Percentiles rank a stretch among this genome's conserved stretches.
Evolutionary conservation across 2,113 vertebrate species (phyloP).

Genomic region (Clupea harengus): DNA sequence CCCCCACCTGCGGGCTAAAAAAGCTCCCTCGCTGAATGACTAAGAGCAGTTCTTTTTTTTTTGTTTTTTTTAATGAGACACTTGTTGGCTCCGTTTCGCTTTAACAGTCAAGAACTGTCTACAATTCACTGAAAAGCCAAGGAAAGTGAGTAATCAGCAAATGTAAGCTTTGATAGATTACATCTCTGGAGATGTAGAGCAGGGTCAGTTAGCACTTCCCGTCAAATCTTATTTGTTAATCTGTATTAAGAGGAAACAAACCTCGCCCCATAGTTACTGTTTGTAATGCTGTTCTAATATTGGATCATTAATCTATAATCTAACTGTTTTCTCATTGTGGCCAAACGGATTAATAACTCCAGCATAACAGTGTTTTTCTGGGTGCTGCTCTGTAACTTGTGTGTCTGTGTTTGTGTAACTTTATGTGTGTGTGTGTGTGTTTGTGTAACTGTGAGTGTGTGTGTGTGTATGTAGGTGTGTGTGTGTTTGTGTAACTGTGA

Average conservation of each 20-base stretch:
- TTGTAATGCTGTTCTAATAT: background rate
- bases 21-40: background rate
- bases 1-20: too few relatives aligned
- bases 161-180: too few relatives aligned
- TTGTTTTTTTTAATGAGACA: conserved; percentile 45
- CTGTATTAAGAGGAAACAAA: too few relatives aligned
- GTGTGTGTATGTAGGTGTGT: conserved; percentile 45
- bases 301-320: background rate
- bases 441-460: conserved; percentile 60
- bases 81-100: conserved; percentile 53
- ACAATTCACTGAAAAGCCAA: background rate
- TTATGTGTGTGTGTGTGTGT: background rate
- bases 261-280: too few relatives aligned
- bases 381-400: background rate
- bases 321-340: too few relatives aligned
- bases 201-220: too few relatives aligned
- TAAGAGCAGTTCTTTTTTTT: conserved; percentile 33
- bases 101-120: conserved; percentile 26
- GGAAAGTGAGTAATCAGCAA: too few relatives aligned
- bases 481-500: background rate
- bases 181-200: too few relatives aligned
- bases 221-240: too few relatives aligned
- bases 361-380: too few relatives aligned
- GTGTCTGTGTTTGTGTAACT: background rate
- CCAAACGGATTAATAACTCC: too few relatives aligned